Conservation (phyloP, 2,888 invertebrate species). For the Aspidapion aeneum region DNA sequence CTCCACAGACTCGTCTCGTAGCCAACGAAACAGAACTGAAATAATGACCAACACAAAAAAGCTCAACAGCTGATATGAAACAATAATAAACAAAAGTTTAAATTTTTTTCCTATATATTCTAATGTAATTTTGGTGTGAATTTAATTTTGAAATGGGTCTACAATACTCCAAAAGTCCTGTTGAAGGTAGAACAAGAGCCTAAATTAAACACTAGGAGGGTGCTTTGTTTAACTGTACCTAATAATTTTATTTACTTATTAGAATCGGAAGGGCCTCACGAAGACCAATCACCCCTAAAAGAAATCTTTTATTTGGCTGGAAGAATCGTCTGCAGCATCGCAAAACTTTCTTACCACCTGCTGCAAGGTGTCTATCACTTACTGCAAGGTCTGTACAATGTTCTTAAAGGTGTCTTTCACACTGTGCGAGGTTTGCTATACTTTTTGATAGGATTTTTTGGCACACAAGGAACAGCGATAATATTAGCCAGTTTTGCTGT, state of each 20-base stretch:
- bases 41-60: too few relatives aligned
- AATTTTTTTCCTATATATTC: too few relatives aligned
- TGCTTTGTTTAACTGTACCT: neutral
- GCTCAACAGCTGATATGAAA: too few relatives aligned
- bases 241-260: neutral
- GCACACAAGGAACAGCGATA: neutral
- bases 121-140: neutral
- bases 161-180: neutral
- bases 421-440: neutral
- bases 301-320: neutral
- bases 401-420: neutral
- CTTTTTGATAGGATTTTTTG: neutral
- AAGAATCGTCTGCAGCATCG: neutral
- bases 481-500: neutral
- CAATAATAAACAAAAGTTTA: too few relatives aligned
- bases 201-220: neutral
- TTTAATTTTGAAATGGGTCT: neutral
- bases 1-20: too few relatives aligned
- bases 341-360: neutral
- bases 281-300: neutral
- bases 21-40: too few relatives aligned
- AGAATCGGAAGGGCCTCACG: neutral
- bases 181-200: neutral
- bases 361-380: neutral
- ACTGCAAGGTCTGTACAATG: neutral